A percentile compares a stretch with the other conserved stretches of the same genome.
Evolutionary conservation across 2,797 vertebrate genomes (phyloP).

Genomic region (Arremon brunneinucha): DNA sequence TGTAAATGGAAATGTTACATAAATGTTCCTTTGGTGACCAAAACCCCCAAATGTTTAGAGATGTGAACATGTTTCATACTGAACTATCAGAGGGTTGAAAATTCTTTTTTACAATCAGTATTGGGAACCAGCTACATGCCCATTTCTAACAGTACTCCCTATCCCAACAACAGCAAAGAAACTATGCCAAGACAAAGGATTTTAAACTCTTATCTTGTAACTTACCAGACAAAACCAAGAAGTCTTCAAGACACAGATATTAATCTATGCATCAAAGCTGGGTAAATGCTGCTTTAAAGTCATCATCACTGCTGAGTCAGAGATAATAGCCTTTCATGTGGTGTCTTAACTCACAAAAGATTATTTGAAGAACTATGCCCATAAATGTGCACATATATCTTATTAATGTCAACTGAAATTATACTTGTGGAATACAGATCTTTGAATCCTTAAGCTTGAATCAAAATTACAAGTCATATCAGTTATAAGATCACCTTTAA

Average conservation of each 20-base stretch:
- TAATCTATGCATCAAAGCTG: neutral
- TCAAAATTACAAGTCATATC: neutral
- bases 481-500: neutral
- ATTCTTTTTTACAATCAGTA: neutral
- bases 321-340: neutral
- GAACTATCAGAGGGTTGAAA: neutral
- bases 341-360: neutral
- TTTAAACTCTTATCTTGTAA: neutral
- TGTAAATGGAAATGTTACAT: rapidly evolving
- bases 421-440: neutral
- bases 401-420: neutral
- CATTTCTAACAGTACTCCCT: neutral
- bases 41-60: too few relatives aligned
- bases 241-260: neutral
- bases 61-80: neutral
- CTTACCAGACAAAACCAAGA: neutral
- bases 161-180: neutral
- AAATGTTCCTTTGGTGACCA: neutral
- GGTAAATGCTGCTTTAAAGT: neutral
- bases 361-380: neutral
- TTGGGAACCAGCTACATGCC: neutral
- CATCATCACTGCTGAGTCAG: neutral
- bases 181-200: neutral
- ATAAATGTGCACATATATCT: neutral
- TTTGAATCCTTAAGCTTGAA: neutral